Evolutionary conservation across 2,113 vertebrate species (phyloP).

Genomic region (Sterrhoptilus dennistouni): DNA sequence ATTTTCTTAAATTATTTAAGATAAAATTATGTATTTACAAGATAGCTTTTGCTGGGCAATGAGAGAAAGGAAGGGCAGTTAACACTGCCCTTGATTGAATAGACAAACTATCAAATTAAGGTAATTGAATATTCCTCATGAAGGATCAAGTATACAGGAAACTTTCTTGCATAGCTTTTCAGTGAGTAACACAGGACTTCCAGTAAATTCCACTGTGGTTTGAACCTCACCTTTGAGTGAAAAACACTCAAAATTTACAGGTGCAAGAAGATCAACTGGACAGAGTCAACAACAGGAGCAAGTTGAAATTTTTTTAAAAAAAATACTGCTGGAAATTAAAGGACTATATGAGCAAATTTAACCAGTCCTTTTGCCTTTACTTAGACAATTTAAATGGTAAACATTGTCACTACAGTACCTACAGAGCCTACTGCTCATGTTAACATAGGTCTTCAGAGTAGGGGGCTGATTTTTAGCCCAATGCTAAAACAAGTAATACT

Average conservation of each 20-base stretch:
- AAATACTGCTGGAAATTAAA: neutral
- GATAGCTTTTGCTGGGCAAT: neutral
- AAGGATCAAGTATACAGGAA: neutral
- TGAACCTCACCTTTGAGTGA: neutral
- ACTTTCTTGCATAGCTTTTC: neutral
- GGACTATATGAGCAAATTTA: neutral
- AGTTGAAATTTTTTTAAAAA: neutral
- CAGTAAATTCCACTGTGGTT: neutral
- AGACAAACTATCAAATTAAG: neutral
- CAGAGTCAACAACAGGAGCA: neutral
- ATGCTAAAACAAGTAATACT: neutral
- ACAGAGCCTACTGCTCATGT: accelerated
- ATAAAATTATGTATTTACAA: neutral
- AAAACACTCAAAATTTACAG: neutral
- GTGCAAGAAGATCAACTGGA: neutral
- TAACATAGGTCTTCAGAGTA: neutral
- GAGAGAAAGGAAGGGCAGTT: neutral
- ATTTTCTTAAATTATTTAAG: neutral
- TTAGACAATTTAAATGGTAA: neutral
- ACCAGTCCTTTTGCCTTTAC: neutral
- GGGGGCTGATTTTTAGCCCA: neutral
- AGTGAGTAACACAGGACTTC: accelerated
- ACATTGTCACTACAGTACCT: neutral
- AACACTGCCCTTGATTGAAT: neutral
- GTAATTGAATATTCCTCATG: neutral